Base-by-base conservation (phyloP, 2,797 vertebrate genomes). In the Erpetoichthys calabaricus region DNA sequence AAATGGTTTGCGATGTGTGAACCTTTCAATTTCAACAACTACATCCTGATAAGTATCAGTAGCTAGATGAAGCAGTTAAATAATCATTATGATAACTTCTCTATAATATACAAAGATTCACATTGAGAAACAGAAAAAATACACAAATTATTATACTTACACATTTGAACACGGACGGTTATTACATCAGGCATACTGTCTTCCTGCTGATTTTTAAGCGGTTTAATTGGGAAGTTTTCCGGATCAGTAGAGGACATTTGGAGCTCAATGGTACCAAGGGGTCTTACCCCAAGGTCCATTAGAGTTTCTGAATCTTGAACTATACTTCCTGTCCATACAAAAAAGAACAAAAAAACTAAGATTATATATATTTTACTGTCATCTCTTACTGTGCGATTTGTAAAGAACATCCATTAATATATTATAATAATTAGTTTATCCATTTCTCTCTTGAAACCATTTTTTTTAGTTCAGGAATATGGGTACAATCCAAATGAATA, bases 11-110 rank as follows among this genome's bases (percentile, higher is more conserved):
- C 64, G 69, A 63, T 73, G 85, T 44, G 68, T 72, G 60, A 78
- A 66, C 57, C 84, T 87, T 74, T 89, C 79, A 6, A 94, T 85
- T 75, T 91, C 86, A 62, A 95, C 83, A 68, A 75, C 65, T 66
- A 91, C 65, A n/a, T 90, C 76, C 73, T 82, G 75, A 63, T 76
- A 84, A 1, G 65, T 57, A 58, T 72, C 64, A 10, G 47, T 25
- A 57, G 72, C 87, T 90, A 66, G 59, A 60, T 42, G 61, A 49
- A 67, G 0, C 25, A 8, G 42, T 42, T 50, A 55, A 56, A 63
- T 51, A 45, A 6, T 51, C 25, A 25, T 3, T 25, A 51, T 9
- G 25, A 51, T 1, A 51, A 4, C 4, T 9, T 51, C 9, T 9
- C 9, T 51, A 9, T 25, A 25, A 9, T 4, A 51, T 51, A 51